Base-by-base conservation (phyloP, 2,888 invertebrate species). In the Choristoneura rosaceana region DNA sequence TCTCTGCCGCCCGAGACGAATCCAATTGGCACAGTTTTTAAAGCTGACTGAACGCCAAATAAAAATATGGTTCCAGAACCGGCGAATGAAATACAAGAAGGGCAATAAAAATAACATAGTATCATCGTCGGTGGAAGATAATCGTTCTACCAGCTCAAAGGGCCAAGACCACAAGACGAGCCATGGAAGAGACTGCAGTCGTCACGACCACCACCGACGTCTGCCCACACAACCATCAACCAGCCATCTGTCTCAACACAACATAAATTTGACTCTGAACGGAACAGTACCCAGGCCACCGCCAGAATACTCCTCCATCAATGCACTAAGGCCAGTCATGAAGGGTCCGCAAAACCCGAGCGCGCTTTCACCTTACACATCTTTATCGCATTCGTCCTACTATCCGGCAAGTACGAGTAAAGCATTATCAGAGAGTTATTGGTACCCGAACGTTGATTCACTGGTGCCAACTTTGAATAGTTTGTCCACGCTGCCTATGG, bases 11-110 rank as follows among this genome's bases (percentile, higher is more conserved):
- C 96, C 97, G 0, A 93, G 97, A 71, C 94, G 98, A 61, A 97
- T 97, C 41, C 96, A 97, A 82, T 94, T 98, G 82, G 97, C 98
- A 0, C 94, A 95, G 43, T 90, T 95, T 55, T 92, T 98, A 7
- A 95, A 95, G 76, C 91, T 98, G 9, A 95, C 96, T 0, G 98
- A 98, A 82, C 91, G 97, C 38, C 97, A 98, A 87, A 97, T 98
- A 70, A 98, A 98, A 87, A 97, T 98, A 77, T 98, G 98, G 98
- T 98, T 98, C 85, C 98, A 98, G 84, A 98, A 97, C 82, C 93
- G 97, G 17, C 92, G 97, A 5, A 98, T 98, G 97, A 97, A 97
- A 77, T 95, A 93, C 83, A 97, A 97, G 83, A 97, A 96, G 80
- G 96, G 96, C 75, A 92, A 90, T 73, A 92, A 92, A 79, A 89